Percentiles rank a stretch among this genome's conserved stretches.
Conservation (phyloP, 2,113 vertebrate genomes). For the Hucho hucho region DNA sequence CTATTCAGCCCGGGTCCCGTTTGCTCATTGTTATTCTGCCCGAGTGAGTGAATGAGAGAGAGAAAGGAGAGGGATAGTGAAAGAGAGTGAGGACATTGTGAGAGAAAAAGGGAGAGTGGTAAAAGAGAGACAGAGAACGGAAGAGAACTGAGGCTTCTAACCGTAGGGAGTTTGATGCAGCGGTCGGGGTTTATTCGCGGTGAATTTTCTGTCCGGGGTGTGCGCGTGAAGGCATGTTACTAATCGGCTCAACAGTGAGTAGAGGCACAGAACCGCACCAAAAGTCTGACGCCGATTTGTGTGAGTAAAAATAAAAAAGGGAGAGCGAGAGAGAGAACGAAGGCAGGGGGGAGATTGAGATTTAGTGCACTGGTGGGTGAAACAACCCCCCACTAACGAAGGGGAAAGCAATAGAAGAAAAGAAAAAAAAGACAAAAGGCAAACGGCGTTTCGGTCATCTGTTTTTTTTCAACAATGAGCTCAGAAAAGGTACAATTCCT, state of each 20-base stretch:
- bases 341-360: slow-evolving; percentile 44
- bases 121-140: slow-evolving; percentile 33
- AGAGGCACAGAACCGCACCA: slow-evolving; percentile 65
- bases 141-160: slow-evolving; percentile 33
- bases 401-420: slow-evolving; percentile 63
- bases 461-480: slow-evolving; percentile 56
- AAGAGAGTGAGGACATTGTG: slow-evolving; percentile 15
- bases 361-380: slow-evolving; percentile 72
- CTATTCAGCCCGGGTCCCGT: slow-evolving; percentile 69
- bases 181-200: slow-evolving; percentile 1
- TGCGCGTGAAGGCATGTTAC: slow-evolving; percentile 52
- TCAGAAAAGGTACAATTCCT: slow-evolving; percentile 61
- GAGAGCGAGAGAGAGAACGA: not conserved
- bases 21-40: slow-evolving; percentile 81
- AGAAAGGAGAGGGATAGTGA: slow-evolving; percentile 28
- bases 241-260: slow-evolving; percentile 71
- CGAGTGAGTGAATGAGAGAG: slow-evolving; percentile 66
- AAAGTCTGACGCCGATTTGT: slow-evolving; percentile 67
- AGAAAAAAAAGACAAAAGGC: slow-evolving; percentile 50
- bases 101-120: slow-evolving; percentile 21
- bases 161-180: slow-evolving; percentile 33
- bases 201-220: slow-evolving; percentile 25
- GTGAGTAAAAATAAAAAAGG: slow-evolving; percentile 26
- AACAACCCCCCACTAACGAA: slow-evolving; percentile 72
- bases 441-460: slow-evolving; percentile 48